Evolutionary conservation across 1,140 invertebrate genomes (phyloP), one percentile per base, ranked within the genome.

Genomic region (Sweltsa coloradensis): DNA sequence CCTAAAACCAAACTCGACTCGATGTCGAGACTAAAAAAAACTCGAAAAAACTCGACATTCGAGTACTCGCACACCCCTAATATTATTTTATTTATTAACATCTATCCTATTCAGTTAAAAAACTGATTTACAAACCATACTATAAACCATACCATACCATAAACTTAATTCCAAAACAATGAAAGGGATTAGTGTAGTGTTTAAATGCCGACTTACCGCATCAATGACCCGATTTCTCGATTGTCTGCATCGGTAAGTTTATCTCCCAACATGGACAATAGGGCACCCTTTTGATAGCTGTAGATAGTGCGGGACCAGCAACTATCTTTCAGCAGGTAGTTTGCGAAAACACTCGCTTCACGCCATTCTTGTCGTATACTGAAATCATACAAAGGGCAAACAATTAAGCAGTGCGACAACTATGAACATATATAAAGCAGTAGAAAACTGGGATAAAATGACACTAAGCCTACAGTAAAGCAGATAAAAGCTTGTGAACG

Each of bases 281-380:
- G 79, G 2, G 80, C 78, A 11, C 87, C 89, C 61, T 87, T 84
- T 54, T 91, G 84, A 63, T 95, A 97, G 36, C 81, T 78, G 63
- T 95, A 97, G 26, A 90, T 86, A 1, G 89, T 88, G 19, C 78
- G 75, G 0, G 91, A 96, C 93, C 92, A 97, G 34, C 82, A 79
- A 56, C 89, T 94, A 52, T 89, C 76, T 45, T 79, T 69, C 4
- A 82, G 66, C 14, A 97, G 65, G 37, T 70, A 71, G 21, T 75
- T 72, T 1, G 89, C 83, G 66, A 83, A 90, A 22, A 73, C 66
- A 27, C 78, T 66, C 6, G 87, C 83, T 56, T 83, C 68, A 36
- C 73, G 66, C 86, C 86, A 91, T 39, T 82, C 65, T 27, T 68
- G 65, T 47, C 71, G 62, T n/a, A 76, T 56, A 52, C 73, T 75